Conservation (phyloP, 2,113 vertebrate species). For the Hucho hucho region DNA sequence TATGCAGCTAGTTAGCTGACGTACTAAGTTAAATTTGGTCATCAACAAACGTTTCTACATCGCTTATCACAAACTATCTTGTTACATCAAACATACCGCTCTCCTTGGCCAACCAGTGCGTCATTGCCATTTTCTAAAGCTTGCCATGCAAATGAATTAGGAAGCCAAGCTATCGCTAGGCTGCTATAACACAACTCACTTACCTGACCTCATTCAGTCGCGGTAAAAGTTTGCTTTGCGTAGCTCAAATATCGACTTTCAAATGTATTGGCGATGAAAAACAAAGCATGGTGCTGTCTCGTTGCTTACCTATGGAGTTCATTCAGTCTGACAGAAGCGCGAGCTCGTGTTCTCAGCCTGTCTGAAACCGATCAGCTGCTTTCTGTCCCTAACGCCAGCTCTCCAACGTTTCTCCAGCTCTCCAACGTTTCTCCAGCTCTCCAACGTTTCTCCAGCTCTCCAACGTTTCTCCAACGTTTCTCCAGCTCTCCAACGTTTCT, state of each 20-base stretch:
- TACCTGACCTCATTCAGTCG: neutral
- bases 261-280: neutral
- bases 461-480: no score
- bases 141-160: neutral
- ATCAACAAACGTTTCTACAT: no score
- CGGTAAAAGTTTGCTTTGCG: neutral
- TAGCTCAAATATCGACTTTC: neutral
- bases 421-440: constrained; percentile 23
- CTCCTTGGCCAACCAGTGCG: neutral
- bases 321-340: neutral
- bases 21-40: no score
- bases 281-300: neutral
- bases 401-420: constrained; percentile 28
- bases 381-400: constrained; percentile 6
- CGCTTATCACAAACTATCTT: neutral
- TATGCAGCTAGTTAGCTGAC: no score
- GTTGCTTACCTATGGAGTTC: constrained; percentile 54
- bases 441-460: neutral
- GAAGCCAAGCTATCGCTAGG: neutral
- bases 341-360: neutral
- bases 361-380: constrained; percentile 48
- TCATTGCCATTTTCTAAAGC: neutral
- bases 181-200: neutral
- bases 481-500: no score
- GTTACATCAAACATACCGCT: neutral